These are phyloP conservation scores for Heptranchias perlo DNA, from an alignment of 2,113 vertebrate species.

Conservation along the genomic window DNA sequence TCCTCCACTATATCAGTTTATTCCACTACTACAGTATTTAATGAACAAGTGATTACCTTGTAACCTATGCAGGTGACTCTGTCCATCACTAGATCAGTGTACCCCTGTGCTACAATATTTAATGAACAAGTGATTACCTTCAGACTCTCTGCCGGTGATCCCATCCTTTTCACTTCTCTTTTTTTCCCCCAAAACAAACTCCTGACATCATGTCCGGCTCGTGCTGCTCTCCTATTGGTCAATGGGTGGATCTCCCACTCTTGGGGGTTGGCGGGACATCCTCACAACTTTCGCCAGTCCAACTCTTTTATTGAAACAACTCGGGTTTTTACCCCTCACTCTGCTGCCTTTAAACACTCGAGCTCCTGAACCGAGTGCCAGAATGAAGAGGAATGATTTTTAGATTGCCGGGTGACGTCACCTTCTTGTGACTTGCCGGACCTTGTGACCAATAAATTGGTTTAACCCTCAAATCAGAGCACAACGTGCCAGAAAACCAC, in stretches of 20 bases:
- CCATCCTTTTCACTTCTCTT: too few relatives aligned
- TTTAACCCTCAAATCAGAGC: not conserved
- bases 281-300: not conserved
- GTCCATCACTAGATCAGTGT: not conserved
- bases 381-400: too few relatives aligned
- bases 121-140: not conserved
- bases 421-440: not conserved
- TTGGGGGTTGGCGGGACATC: not conserved
- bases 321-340: too few relatives aligned
- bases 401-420: not conserved
- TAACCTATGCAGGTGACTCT: not conserved
- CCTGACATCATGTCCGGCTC: not conserved
- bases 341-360: too few relatives aligned
- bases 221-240: not conserved
- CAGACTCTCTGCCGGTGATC: not conserved
- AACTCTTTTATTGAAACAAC: not conserved
- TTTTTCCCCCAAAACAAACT: conserved; percentile 26
- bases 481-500: not conserved
- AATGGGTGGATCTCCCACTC: not conserved
- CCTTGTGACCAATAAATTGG: not conserved
- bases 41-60: not conserved
- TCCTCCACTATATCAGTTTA: not conserved
- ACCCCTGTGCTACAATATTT: not conserved
- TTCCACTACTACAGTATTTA: not conserved
- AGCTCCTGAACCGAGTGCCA: too few relatives aligned